Conservation (phyloP, 2,888 invertebrate genomes). For the Leucozona laternaria region DNA sequence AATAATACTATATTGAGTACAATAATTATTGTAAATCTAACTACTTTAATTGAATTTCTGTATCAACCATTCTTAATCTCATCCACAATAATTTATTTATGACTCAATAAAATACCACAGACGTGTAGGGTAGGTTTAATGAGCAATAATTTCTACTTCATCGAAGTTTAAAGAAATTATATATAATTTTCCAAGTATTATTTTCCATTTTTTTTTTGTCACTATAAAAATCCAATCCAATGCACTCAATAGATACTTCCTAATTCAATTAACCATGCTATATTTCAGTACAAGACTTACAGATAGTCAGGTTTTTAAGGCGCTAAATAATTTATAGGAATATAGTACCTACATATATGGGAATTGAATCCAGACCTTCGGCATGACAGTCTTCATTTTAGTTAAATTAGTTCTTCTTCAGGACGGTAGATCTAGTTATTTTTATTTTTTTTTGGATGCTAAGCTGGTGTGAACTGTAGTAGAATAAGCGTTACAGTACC, state of each 20-base stretch:
- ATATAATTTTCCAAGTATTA: not conserved
- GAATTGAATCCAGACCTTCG: too few species aligned
- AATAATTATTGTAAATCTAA: not conserved
- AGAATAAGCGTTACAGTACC: too few species aligned
- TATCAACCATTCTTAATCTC: not conserved
- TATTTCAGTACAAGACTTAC: not conserved
- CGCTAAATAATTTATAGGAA: not conserved
- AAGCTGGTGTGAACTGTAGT: too few species aligned
- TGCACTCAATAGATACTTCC: not conserved
- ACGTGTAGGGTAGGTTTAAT: not conserved
- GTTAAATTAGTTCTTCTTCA: too few species aligned
- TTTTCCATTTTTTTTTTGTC: not conserved
- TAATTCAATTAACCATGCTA: not conserved
- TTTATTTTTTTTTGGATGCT: too few species aligned
- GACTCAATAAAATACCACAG: not conserved
- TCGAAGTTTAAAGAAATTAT: not conserved
- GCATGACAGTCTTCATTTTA: too few species aligned
- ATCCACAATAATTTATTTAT: not conserved
- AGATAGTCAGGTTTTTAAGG: not conserved
- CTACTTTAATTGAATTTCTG: not conserved
- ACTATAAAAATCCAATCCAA: not conserved
- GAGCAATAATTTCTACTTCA: not conserved
- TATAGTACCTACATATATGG: too few species aligned
- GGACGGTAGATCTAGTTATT: too few species aligned
- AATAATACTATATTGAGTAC: not conserved